Evolutionary conservation across 2,113 vertebrate species (phyloP).

Genomic region (Xerus inauris): DNA sequence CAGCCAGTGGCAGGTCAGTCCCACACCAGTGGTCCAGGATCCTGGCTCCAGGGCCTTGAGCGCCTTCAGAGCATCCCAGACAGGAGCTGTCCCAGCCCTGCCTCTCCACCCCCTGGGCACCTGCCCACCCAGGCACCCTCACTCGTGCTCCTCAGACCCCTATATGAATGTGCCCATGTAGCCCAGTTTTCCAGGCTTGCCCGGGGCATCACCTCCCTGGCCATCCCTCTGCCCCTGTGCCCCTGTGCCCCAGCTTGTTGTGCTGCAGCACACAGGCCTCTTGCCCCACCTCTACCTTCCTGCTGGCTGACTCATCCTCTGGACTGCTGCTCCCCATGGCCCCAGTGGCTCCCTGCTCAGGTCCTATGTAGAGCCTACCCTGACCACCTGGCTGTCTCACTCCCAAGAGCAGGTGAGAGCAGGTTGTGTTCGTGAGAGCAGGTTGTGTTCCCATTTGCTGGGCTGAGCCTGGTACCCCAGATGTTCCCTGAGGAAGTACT

Average conservation of each 20-base stretch:
- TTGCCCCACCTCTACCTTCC: no score
- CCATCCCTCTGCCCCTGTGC: rapidly evolving
- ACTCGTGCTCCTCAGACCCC: background rate
- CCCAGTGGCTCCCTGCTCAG: no score
- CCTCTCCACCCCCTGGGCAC: background rate
- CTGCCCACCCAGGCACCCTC: rapidly evolving
- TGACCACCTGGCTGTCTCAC: background rate
- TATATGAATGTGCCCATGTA: background rate
- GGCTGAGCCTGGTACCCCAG: background rate
- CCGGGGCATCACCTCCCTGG: background rate
- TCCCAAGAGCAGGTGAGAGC: background rate
- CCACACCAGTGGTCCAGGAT: background rate
- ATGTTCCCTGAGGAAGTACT: background rate
- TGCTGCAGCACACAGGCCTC: background rate
- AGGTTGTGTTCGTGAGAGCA: background rate
- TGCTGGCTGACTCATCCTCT: rapidly evolving
- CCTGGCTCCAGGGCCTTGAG: background rate
- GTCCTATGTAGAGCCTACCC: background rate
- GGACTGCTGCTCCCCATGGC: no score
- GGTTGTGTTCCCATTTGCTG: background rate
- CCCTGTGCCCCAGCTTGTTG: background rate
- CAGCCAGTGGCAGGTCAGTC: background rate
- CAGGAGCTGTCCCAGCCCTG: background rate
- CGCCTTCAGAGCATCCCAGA: background rate
- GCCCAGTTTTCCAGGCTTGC: background rate